phyloP scores from a whole-genome alignment of 2,888 invertebrate species.

The Phalangium opilio region DNA sequence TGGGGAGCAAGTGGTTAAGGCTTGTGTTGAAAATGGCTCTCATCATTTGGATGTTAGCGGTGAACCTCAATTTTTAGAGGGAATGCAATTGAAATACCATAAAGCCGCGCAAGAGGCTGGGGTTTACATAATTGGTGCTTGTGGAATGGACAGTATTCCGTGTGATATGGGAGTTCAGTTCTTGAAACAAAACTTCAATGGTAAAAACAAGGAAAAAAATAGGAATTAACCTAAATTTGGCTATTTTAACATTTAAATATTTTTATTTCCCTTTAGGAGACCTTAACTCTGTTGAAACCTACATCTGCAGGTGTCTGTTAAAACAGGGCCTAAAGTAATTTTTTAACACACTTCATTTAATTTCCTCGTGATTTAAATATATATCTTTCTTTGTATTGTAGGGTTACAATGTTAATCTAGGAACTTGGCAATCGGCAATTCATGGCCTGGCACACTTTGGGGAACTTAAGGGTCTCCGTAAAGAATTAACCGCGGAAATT shows the following conservation, averaged over 20 bases:
- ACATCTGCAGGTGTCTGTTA: constrained; percentile 24
- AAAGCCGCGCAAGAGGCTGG: constrained; percentile 55
- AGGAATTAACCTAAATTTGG: constrained; percentile 36
- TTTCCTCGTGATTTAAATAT: too few species aligned
- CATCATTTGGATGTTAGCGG: constrained; percentile 87
- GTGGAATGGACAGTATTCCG: constrained; percentile 49
- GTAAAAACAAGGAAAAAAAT: too few species aligned
- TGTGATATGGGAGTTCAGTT: constrained; percentile 36
- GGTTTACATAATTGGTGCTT: constrained; percentile 67
- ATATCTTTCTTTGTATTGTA: constrained; percentile 14
- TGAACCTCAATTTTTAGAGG: constrained; percentile 74
- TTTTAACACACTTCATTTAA: not conserved
- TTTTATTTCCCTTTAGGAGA: constrained; percentile 24
- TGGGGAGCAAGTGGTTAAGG: constrained; percentile 77
- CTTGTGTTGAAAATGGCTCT: constrained; percentile 62
- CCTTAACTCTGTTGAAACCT: constrained; percentile 30
- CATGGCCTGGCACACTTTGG: constrained; percentile 49
- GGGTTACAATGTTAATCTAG: constrained; percentile 52
- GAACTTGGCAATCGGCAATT: constrained; percentile 78
- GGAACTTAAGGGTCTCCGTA: constrained; percentile 48
- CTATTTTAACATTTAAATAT: not conserved
- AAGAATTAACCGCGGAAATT: constrained; percentile 12
- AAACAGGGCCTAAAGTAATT: constrained; percentile 26
- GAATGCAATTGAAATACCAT: constrained; percentile 65
- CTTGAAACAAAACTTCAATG: constrained; percentile 28